Base-by-base conservation (phyloP, 1,140 invertebrate genomes). In the Idris sp. region DNA sequence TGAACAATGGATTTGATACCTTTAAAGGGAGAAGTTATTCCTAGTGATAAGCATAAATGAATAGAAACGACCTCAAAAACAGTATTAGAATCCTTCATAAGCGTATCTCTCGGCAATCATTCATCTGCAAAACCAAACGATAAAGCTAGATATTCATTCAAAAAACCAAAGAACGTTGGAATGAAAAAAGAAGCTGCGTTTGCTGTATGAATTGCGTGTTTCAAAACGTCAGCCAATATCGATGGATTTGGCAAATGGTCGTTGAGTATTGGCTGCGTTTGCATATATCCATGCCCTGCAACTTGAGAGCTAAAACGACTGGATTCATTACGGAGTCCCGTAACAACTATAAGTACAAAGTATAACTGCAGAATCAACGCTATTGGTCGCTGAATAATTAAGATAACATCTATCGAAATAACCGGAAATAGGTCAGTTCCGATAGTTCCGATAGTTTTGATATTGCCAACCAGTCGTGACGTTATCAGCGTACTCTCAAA, bases 351-450 rank as follows among this genome's bases (percentile, higher is more conserved):
- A 48, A 62, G 56, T 41, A 49, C 33, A 53, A 62, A 62, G 68
- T 72, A 56, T 53, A 10, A 40, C 35, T 26, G 48, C 65, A 15
- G 54, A 53, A 54, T 62, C 48, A 40, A 61, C 67, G 15, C 49
- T 56, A 49, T 62, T 38, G 51, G 49, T 33, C n/a, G n/a, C n/a
- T 43, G 19, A 62, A 62, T 53, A 62, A 62, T 40, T 38, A 49
- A 41, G 54, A 71, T 71, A 43, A 49, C 54, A 61, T 59, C 68
- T 46, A 53, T 61, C 48, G 40, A 16, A 48, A 51, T 11, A 33
- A 9, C 40, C 46, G 49, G 56, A 56, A 62, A 62, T 72, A 56
- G 68, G 68, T 35, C 56, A 49, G 11, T 59, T 44, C 51, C 65
- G 43, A 51, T 58, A 51, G 46, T 30, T 36, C n/a, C 56, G 56